These are phyloP conservation scores for Heliconius himera DNA, from an alignment of 1,140 invertebrate genomes.

Conservation along the genomic window DNA sequence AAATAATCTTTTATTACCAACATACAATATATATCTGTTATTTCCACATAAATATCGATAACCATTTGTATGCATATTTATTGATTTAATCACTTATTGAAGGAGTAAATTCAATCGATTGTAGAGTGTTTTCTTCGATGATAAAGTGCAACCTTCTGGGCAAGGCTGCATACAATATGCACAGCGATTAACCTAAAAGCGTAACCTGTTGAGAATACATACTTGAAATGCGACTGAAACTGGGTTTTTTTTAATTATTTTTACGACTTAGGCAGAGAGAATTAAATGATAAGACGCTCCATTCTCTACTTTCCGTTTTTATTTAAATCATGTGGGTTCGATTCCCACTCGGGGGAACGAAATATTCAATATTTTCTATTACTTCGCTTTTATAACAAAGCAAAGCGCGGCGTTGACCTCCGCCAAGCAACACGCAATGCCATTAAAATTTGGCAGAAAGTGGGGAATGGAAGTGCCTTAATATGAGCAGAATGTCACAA, in stretches of 20 bases:
- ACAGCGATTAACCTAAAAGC: constrained; percentile 44
- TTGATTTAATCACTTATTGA: constrained; percentile 15
- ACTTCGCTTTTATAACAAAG: too few relatives aligned
- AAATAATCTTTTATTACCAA: neutral
- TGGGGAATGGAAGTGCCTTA: too few relatives aligned
- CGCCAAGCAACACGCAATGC: too few relatives aligned
- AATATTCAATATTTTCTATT: too few relatives aligned
- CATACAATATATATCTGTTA: neutral
- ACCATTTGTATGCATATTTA: neutral
- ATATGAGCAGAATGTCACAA: too few relatives aligned
- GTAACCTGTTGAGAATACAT: constrained; percentile 14
- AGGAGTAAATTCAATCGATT: constrained; percentile 19
- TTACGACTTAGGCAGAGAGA: neutral
- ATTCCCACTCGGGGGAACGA: too few relatives aligned
- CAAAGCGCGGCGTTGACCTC: too few relatives aligned
- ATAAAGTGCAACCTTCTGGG: constrained; percentile 40
- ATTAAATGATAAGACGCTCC: too few relatives aligned
- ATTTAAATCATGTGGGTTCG: too few relatives aligned
- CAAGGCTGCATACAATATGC: constrained; percentile 40
- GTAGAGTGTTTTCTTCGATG: constrained; percentile 28
- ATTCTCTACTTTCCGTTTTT: too few relatives aligned
- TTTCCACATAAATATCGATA: neutral
- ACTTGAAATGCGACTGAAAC: neutral
- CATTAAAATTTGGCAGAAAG: too few relatives aligned
- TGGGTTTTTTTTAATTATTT: neutral